Evolutionary conservation across 1,140 invertebrate species (phyloP), one percentile per base, ranked within the genome.

Genomic region (Heliconius hermathena): DNA sequence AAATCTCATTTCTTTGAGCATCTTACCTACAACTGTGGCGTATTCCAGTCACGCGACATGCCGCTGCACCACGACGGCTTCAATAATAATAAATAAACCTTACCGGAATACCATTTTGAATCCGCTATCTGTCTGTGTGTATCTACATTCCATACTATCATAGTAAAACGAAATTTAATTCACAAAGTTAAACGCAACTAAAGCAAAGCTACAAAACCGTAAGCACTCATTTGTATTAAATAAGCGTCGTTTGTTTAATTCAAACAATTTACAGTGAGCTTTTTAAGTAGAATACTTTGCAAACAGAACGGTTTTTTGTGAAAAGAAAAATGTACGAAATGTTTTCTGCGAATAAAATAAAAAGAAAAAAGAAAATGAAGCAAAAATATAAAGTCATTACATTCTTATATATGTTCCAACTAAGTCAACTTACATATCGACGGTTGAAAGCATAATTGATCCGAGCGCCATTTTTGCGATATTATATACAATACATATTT

Each of bases 221-320:
- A 66, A 66, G 60, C 60, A 66, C 22, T 66, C 60, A 66, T 66
- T 66, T 66, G 60, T 66, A 66, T 66, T 66, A 66, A 66, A 66
- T 66, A 66, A 66, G 60, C 60, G 60, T 66, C 60, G 60, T 66
- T 66, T 66, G 60, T 66, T 66, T 66, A 66, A 66, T 66, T 66
- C 60, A 66, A 66, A 29, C 60, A 66, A 66, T 66, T 66, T 66
- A 66, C 60, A 66, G 60, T 66, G 60, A 66, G 60, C 60, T 66
- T 66, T 66, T 66, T 66, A 66, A 66, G 60, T 66, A 66, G 60
- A 66, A 66, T 66, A 66, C 60, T 66, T 66, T 66, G 22, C 60
- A n/a, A 66, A 29, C 26, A 29, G 22, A 16, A 22, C 8, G 54
- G 60, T 60, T 66, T 66, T 66, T 66, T 66, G 26, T 29, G 13